Base-by-base conservation (phyloP, 2,113 vertebrate species). In the Circaetus cinerascens region DNA sequence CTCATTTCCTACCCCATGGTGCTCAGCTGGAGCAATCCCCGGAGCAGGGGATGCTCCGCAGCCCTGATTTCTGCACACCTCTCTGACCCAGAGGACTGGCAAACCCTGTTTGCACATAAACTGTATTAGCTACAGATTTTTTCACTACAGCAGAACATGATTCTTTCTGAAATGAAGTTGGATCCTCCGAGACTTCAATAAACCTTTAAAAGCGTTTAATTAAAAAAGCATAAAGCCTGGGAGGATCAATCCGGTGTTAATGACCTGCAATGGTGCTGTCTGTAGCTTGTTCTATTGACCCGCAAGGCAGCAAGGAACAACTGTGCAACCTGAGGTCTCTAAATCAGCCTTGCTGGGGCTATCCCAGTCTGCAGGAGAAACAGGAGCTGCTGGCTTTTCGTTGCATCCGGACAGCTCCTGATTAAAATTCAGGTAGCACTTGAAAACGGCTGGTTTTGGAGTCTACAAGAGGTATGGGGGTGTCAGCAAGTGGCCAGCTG, bases 131-230 rank as follows among this genome's bases (percentile, higher is more conserved):
- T 12, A 15, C 27, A 10, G 30, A 8, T 23, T 23, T 55, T 88
- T 67, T 68, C 38, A 13, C 53, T 26, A 13, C 12, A n/a, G 66
- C 46, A 22, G 64, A 40, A 11, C 17, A 25, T 8, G 45, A 59
- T 71, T 59, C 78, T 69, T 85, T 43, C 64, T 19, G 13, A 67
- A 53, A 63, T 1, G 6, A 75, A 92, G 72, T 62, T 0, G 0
- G 20, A n/a, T 60, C 26, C 36, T 72, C 41, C 0, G 14, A 73
- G 53, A 34, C 83, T 72, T 66, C 57, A 69, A 34, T 36, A 79
- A 83, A 86, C 63, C 51, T 68, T 78, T 88, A 50, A 88, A 79
- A 88, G 32, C 6, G 0, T 95, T 94, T 76, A 55, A 95, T 91
- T 92, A 68, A 86, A 88, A 51, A 41, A 12, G 13, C n/a, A 40